Evolutionary conservation across 2,888 invertebrate genomes (phyloP).

Genomic region (Chrysolina americana): DNA sequence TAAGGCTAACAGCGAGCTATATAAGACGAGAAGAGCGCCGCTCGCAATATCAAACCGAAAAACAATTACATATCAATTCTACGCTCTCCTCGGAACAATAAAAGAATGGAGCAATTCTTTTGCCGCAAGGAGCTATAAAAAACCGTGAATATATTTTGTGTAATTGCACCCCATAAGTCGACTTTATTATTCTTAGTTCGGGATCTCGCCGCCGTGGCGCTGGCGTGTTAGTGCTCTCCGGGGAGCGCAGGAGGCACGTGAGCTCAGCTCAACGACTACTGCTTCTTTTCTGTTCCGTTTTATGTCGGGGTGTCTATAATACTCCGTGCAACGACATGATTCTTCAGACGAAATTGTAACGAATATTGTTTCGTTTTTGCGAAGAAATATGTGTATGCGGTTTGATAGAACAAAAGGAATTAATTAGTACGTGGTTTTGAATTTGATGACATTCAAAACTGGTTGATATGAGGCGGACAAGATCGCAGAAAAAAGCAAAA

Average conservation of each 20-base stretch:
- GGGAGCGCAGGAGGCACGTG: slow-evolving; percentile 62
- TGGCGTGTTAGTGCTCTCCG: slow-evolving; percentile 69
- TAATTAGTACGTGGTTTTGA: too few relatives aligned
- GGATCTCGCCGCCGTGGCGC: slow-evolving; percentile 65
- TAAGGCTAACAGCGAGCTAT: slow-evolving; percentile 42
- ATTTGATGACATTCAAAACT: too few relatives aligned
- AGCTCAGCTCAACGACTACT: slow-evolving; percentile 47
- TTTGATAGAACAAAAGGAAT: too few relatives aligned
- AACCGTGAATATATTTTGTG: slow-evolving; percentile 71
- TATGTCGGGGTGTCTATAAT: slow-evolving; percentile 24
- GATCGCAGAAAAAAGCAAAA: too few relatives aligned
- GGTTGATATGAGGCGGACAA: too few relatives aligned
- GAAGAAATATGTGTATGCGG: neutral
- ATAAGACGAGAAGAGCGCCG: slow-evolving; percentile 57
- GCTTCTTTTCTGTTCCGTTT: slow-evolving; percentile 27
- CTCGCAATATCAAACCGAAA: slow-evolving; percentile 63
- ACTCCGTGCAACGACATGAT: slow-evolving; percentile 38
- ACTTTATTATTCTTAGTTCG: slow-evolving; percentile 70
- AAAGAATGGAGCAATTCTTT: slow-evolving; percentile 69
- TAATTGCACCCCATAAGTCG: slow-evolving; percentile 71
- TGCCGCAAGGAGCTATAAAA: slow-evolving; percentile 71
- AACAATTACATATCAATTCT: slow-evolving; percentile 71
- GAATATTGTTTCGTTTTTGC: slow-evolving; percentile 28
- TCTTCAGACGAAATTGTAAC: slow-evolving; percentile 31
- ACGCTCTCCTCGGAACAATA: slow-evolving; percentile 68